Evolutionary conservation across 2,888 invertebrate genomes (phyloP).

Genomic region (Rhodophaea formosa): DNA sequence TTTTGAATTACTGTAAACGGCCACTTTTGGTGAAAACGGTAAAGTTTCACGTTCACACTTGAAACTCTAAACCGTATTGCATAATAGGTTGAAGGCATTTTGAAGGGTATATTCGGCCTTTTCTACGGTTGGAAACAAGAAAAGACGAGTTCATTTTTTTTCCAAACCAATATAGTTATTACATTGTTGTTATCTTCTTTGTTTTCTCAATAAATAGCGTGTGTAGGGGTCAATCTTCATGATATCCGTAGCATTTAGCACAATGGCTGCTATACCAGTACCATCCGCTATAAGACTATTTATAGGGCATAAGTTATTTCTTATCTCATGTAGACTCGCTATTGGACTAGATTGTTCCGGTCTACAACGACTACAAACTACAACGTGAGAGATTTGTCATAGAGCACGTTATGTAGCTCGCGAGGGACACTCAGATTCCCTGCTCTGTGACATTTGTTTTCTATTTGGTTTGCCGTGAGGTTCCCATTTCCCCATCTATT

Average conservation of each 20-base stretch:
- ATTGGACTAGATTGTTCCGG: not conserved
- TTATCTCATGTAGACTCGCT: conserved; percentile 2
- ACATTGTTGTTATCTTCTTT: not conserved
- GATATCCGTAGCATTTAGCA: conserved; percentile 4
- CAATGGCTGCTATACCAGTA: conserved; percentile 19
- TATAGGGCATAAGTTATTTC: conserved; percentile 7
- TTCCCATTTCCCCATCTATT: no score
- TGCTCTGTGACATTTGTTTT: no score
- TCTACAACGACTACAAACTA: not conserved
- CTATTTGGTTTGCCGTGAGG: no score
- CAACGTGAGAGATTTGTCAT: conserved; percentile 1
- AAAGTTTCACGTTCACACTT: no score
- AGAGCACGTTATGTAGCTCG: not conserved
- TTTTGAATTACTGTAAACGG: no score
- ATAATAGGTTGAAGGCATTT: no score
- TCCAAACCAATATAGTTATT: not conserved
- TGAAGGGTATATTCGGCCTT: no score
- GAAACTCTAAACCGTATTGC: no score
- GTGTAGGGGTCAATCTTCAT: not conserved
- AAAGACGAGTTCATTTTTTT: no score
- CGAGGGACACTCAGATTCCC: no score
- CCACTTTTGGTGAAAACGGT: no score
- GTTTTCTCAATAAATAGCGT: not conserved
- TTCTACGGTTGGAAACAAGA: no score
- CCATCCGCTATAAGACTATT: conserved; percentile 16